Evolutionary conservation across 2,113 vertebrate genomes (phyloP).

Genomic region (Laterallus jamaicensis): DNA sequence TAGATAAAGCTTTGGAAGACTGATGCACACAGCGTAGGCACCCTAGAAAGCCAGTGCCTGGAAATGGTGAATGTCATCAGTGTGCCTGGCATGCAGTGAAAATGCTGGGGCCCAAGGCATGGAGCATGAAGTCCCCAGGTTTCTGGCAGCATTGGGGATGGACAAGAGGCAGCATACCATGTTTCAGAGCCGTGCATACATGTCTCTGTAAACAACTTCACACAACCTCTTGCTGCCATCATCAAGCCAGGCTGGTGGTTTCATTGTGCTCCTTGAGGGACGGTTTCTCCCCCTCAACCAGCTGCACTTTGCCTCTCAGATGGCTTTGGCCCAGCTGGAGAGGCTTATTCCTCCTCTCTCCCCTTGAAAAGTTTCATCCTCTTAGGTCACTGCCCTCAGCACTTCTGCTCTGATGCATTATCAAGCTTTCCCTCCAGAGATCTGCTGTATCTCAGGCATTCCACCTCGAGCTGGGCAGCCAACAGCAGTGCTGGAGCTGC

Average conservation of each 20-base stretch:
- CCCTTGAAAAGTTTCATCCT: neutral
- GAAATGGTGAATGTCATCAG: neutral
- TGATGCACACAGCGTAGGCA: neutral
- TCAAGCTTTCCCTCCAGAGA: neutral
- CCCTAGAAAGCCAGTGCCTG: neutral
- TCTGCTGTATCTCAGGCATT: neutral
- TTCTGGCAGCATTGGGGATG: neutral
- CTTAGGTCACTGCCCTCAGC: neutral
- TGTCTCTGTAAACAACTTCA: neutral
- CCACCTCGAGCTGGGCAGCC: neutral
- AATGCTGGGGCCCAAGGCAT: neutral
- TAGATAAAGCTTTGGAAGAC: neutral
- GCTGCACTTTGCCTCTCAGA: neutral
- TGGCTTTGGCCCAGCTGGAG: neutral
- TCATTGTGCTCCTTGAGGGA: rapidly evolving
- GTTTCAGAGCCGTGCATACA: neutral
- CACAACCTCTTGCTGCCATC: neutral
- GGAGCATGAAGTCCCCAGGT: neutral
- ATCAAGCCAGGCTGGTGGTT: neutral
- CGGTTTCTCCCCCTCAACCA: neutral
- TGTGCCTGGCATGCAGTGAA: neutral
- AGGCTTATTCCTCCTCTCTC: neutral
- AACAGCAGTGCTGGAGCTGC: neutral
- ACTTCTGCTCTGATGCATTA: neutral
- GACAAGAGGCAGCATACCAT: neutral